Base-by-base conservation (phyloP, 2,797 vertebrate species). In the Lepus townsendii region DNA sequence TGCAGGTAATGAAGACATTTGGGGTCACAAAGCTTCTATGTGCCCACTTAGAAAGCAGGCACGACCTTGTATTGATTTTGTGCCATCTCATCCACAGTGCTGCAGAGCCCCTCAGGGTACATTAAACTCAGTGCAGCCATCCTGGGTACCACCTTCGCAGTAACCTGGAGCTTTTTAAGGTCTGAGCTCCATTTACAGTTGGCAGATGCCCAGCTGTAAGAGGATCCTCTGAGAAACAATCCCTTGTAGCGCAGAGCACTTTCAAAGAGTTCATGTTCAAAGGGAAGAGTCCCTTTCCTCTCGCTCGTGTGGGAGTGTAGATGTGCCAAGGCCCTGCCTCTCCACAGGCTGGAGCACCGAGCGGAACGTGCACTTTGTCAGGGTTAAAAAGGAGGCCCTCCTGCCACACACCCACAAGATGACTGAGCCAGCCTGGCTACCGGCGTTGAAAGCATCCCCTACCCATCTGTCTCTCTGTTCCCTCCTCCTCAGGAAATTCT, bases 1-100 rank as follows among this genome's bases (percentile, higher is more conserved):
- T 71, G 83, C 17, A 96, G 83, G 95, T 97, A 97, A 97, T 92
- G 84, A 86, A 22, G 87, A 95, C 93, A 96, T 94, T 95, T 88
- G 3, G 30, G 93, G 88, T 95, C 96, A 93, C 30, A 73, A 90
- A 97, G 66, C 88, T 27, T 96, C 17, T 57, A 87, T 77, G 84
- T 91, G 69, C 83, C 63, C 1, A 7, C 75, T 78, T 95, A 95
- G 85, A 94, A 96, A 86, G 80, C 62, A 96, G 71, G 47, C 95
- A 57, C 0, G 12, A 77, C 92, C 88, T 73, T 90, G 0, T 47
- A 57, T 73, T 73, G 94, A 95, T 92, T 96, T 94, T 75, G 1
- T 92, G 92, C 63, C 91, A 71, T 83, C 87, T 84, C 65, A 76
- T 83, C 90, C 50, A 76, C 75, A 65, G 57, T 93, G 82, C 87